These are phyloP conservation scores for Psittacara wagleri DNA, from an alignment of 2,113 vertebrate genomes.

Conservation along the genomic window DNA sequence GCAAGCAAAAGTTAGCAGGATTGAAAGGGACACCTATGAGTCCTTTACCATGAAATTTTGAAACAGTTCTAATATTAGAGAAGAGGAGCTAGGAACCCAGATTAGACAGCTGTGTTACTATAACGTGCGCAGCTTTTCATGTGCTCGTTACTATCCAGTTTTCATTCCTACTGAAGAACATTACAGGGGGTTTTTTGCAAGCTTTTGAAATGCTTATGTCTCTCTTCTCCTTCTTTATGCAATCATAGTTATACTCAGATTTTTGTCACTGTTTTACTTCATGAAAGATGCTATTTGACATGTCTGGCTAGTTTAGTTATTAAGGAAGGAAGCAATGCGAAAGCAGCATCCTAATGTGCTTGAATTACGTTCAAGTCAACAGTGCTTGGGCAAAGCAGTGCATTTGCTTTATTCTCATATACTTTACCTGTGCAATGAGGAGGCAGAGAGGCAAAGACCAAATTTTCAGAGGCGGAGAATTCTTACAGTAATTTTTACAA, in stretches of 20 bases:
- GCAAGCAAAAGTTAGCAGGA: background rate
- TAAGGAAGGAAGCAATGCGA: background rate
- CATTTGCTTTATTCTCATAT: background rate
- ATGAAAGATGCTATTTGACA: background rate
- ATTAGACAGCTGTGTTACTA: background rate
- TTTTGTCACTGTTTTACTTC: constrained; percentile 26
- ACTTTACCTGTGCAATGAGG: background rate
- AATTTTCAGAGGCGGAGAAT: background rate
- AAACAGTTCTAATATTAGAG: background rate
- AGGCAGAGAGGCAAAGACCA: background rate
- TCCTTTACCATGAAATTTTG: background rate
- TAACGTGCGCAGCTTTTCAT: background rate
- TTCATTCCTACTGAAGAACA: background rate
- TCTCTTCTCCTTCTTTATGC: background rate
- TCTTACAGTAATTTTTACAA: background rate
- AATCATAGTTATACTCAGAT: background rate
- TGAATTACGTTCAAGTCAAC: background rate
- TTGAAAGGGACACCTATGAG: constrained; percentile 13
- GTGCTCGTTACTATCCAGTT: background rate
- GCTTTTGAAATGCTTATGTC: background rate
- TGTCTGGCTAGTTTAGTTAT: background rate
- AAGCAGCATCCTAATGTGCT: background rate
- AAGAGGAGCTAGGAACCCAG: background rate
- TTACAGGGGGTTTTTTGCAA: background rate
- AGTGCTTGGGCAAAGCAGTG: background rate